Conservation (phyloP, 2,797 vertebrate species). For the Lates japonicus region DNA sequence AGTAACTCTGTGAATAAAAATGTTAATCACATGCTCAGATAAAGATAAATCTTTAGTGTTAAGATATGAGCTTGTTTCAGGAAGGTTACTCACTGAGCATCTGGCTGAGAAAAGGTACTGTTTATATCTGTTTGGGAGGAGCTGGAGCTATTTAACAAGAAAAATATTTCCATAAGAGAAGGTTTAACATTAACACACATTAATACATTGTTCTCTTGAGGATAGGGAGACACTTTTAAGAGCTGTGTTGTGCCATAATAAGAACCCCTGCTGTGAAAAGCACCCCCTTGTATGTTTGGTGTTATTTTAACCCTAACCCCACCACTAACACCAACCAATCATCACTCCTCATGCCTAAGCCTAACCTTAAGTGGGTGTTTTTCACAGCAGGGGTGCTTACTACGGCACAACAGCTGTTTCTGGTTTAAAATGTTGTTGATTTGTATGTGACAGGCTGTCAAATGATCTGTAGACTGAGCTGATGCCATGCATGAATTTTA, state of each 20-base stretch:
- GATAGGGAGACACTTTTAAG: not conserved
- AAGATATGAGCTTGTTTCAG: not conserved
- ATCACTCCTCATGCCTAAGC: no score
- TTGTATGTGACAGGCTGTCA: not conserved
- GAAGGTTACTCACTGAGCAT: constrained; percentile 3
- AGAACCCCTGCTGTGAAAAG: no score
- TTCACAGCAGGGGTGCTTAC: no score
- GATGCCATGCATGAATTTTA: not conserved
- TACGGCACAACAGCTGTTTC: not conserved
- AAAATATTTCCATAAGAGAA: not conserved
- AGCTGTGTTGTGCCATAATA: not conserved
- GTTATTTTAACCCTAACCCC: no score
- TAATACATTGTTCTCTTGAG: not conserved
- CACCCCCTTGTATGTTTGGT: no score
- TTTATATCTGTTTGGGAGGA: not conserved
- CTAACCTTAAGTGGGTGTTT: no score
- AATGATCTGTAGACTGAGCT: not conserved
- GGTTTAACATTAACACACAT: not conserved
- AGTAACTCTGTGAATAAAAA: constrained; percentile 2
- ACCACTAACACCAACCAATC: no score
- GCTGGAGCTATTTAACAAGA: not conserved
- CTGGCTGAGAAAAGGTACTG: constrained; percentile 7
- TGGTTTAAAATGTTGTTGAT: not conserved
- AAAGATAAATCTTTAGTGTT: not conserved
- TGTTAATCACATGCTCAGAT: not conserved